phyloP scores from a whole-genome alignment of 1,140 invertebrate species.

The Rhagoletis zephyria region DNA sequence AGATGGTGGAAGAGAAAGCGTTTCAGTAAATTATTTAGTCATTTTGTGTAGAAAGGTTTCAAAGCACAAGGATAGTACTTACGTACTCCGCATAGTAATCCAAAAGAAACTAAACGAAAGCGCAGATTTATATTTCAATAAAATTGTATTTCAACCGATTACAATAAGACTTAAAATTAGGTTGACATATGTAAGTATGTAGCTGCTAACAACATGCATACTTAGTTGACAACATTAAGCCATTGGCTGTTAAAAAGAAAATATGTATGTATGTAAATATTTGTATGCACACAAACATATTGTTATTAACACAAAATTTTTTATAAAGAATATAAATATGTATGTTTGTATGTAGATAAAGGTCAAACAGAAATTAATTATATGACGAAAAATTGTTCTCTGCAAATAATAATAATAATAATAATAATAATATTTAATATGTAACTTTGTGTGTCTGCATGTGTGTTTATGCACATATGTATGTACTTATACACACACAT shows the following conservation, averaged over 20 bases:
- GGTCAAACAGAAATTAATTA: background rate
- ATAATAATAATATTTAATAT: constrained; percentile 16
- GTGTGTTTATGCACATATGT: background rate
- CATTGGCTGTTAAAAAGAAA: constrained; percentile 25
- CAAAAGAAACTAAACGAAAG: background rate
- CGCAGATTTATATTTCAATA: constrained; percentile 32
- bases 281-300: background rate
- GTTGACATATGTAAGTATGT: background rate
- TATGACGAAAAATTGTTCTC: background rate
- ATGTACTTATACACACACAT: background rate
- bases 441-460: background rate
- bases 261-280: background rate
- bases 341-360: background rate
- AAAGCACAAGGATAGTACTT: too few species aligned
- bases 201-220: constrained; percentile 45
- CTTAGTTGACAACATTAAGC: constrained; percentile 46
- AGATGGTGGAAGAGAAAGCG: too few species aligned
- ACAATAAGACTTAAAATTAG: constrained; percentile 52
- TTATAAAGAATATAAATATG: background rate
- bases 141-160: constrained; percentile 52
- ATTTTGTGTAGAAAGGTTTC: too few species aligned
- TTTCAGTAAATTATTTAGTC: too few species aligned
- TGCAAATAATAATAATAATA: background rate
- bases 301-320: background rate
- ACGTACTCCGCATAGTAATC: too few species aligned